Conservation (phyloP, 37 sponge, comb jelly and placozoan genomes). For the Spongia lamella region DNA sequence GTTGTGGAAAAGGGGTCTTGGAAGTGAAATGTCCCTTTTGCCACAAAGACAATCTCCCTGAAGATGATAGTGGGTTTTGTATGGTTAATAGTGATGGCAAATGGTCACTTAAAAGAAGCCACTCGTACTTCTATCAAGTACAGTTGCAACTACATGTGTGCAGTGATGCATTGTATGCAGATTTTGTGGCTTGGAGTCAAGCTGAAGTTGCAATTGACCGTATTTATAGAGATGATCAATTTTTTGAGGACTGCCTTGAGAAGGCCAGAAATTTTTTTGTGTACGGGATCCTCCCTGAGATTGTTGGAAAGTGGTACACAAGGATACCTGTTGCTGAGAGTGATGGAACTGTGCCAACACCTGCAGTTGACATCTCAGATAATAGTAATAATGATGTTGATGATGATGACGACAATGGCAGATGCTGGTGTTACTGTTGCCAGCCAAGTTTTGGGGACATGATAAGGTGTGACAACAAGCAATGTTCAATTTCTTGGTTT, state of each 20-base stretch:
- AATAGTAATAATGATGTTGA: neutral
- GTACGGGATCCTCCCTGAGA: constrained; percentile 37
- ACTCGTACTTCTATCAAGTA: constrained; percentile 45
- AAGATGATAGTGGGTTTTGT: constrained; percentile 6
- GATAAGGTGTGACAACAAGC: constrained; percentile 55
- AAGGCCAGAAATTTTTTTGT: constrained; percentile 12
- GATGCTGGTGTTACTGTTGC: constrained; percentile 49
- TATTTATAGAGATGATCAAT: constrained; percentile 16
- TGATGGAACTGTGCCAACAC: neutral
- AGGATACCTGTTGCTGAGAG: neutral
- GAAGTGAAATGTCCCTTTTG: constrained; percentile 20
- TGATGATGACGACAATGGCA: neutral
- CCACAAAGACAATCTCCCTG: neutral
- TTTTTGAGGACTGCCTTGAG: constrained; percentile 5
- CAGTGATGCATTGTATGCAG: too few relatives aligned
- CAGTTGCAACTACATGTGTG: neutral
- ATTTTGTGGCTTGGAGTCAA: constrained; percentile 7
- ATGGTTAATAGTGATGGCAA: neutral
- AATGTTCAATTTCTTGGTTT: constrained; percentile 43
- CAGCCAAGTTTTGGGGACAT: constrained; percentile 42
- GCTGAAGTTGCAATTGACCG: constrained; percentile 30
- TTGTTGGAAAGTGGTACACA: constrained; percentile 53
- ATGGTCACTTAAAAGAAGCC: neutral
- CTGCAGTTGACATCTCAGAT: neutral
- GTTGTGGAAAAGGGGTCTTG: constrained; percentile 40